Conservation (phyloP, 2,888 invertebrate species). For the Crossocerus cetratus region DNA sequence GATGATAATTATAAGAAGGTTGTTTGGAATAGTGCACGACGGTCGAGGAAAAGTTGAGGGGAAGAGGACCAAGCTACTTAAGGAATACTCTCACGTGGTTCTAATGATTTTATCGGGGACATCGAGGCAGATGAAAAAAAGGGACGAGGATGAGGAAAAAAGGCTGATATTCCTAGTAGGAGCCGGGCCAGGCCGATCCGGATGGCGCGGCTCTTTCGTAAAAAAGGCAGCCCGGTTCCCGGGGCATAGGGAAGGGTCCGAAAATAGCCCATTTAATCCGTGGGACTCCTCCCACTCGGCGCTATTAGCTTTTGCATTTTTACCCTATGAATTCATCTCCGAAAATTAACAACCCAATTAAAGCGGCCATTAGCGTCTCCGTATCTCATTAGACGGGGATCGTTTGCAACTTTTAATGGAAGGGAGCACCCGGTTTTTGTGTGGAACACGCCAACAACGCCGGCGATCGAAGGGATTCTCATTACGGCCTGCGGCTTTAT, state of each 20-base stretch:
- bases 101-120: conserved; percentile 10
- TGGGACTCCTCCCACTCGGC: conserved; percentile 61
- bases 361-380: conserved; percentile 72
- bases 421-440: conserved; percentile 60
- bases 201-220: not conserved
- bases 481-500: conserved; percentile 50
- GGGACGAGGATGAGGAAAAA: not conserved
- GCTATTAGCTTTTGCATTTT: conserved; percentile 71
- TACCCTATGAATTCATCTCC: conserved; percentile 73
- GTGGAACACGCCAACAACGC: conserved; percentile 38
- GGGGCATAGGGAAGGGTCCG: conserved; percentile 51
- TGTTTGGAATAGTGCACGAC: no score
- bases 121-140: conserved; percentile 7
- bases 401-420: conserved; percentile 70
- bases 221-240: conserved; percentile 12
- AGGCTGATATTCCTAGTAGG: not conserved
- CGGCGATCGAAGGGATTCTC: conserved; percentile 48
- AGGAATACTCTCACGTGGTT: not conserved
- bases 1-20: no score
- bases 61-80: not conserved
- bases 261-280: conserved; percentile 70
- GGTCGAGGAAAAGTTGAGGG: not conserved
- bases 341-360: conserved; percentile 75
- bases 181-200: not conserved
- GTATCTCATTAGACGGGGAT: conserved; percentile 71